Conservation (phyloP, 2,888 invertebrate genomes). For the Melanostoma mellinum region DNA sequence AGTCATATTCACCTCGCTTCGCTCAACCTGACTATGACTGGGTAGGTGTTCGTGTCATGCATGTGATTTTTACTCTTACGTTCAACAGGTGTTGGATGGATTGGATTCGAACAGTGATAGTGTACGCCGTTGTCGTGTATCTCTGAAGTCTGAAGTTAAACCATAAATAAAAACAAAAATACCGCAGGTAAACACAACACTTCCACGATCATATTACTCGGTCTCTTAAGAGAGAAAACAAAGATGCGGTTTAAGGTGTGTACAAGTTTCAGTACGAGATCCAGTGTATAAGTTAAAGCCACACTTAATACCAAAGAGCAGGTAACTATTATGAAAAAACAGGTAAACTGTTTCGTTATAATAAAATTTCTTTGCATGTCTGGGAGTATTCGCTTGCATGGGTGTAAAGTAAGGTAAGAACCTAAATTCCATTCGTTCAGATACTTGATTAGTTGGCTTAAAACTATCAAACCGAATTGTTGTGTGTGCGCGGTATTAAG, state of each 20-base stretch:
- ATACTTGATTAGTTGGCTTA: slow-evolving; percentile 75
- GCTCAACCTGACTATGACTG: neutral
- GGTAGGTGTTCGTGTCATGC: neutral
- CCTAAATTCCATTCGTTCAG: slow-evolving; percentile 70
- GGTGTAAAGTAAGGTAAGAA: slow-evolving; percentile 69
- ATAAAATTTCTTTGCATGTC: slow-evolving; percentile 58
- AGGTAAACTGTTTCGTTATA: slow-evolving; percentile 58
- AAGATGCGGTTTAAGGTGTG: slow-evolving; percentile 62
- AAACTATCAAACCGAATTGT: slow-evolving; percentile 72
- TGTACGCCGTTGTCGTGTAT: neutral
- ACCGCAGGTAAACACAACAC: slow-evolving; percentile 25
- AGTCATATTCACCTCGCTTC: slow-evolving; percentile 24
- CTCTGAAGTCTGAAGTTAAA: neutral
- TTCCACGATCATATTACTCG: slow-evolving; percentile 12
- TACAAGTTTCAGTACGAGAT: neutral
- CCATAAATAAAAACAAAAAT: slow-evolving; percentile 23
- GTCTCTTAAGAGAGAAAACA: slow-evolving; percentile 42
- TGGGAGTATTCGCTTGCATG: slow-evolving; percentile 51
- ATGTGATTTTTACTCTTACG: slow-evolving; percentile 38
- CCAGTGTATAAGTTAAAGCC: neutral
- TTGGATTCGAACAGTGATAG: neutral
- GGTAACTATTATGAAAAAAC: slow-evolving; percentile 49
- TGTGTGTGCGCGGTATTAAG: slow-evolving; percentile 53
- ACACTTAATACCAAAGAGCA: slow-evolving; percentile 52
- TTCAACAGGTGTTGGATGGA: slow-evolving; percentile 39